phyloP scores from a whole-genome alignment of 1,140 invertebrate genomes.

The Elymnias hypermnestra region DNA sequence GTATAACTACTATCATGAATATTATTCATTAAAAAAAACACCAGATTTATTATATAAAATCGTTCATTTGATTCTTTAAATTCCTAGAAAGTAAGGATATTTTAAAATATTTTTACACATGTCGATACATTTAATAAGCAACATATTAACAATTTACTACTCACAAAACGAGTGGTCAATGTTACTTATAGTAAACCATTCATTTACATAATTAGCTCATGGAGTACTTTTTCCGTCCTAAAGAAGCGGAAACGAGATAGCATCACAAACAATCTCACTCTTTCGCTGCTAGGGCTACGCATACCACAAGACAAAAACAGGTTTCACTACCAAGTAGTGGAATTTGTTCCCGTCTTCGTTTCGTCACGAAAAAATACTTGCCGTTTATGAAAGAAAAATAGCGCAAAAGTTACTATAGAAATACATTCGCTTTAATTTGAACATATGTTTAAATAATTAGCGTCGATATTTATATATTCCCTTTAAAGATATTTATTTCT shows the following conservation, averaged over 20 bases:
- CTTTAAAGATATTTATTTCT: too few species aligned
- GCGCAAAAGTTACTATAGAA: slow-evolving; percentile 30
- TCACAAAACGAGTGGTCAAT: slow-evolving; percentile 7
- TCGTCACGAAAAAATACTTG: slow-evolving; percentile 29
- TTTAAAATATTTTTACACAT: too few species aligned
- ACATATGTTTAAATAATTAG: too few species aligned
- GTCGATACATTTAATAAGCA: neutral
- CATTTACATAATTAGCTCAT: slow-evolving; percentile 7
- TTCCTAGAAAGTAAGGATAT: too few species aligned
- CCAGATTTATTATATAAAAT: too few species aligned
- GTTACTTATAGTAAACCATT: slow-evolving; percentile 11
- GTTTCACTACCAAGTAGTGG: slow-evolving; percentile 63
- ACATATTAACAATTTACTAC: neutral
- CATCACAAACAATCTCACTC: slow-evolving; percentile 39
- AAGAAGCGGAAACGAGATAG: slow-evolving; percentile 28
- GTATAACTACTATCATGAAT: too few species aligned
- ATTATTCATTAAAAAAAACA: too few species aligned
- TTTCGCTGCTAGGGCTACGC: slow-evolving; percentile 47
- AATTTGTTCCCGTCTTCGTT: slow-evolving; percentile 39
- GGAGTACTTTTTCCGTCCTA: slow-evolving; percentile 14
- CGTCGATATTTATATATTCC: too few species aligned
- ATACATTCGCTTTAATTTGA: too few species aligned
- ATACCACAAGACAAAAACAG: slow-evolving; percentile 61
- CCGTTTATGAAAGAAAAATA: slow-evolving; percentile 25
- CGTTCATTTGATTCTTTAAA: too few species aligned